Base-by-base conservation (phyloP, 2,888 invertebrate species). In the Clivina fossor region DNA sequence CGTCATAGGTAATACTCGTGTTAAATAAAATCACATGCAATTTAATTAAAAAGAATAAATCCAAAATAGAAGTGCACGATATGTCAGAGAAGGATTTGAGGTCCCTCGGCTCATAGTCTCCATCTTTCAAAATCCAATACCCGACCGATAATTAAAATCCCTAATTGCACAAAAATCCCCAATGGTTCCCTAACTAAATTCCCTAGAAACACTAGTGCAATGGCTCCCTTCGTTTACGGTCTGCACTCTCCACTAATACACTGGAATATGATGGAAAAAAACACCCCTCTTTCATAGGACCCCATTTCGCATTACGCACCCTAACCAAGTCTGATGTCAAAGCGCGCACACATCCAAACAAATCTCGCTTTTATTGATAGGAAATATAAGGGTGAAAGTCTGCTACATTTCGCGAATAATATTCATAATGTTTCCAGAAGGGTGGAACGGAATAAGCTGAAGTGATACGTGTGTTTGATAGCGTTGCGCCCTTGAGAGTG, bases 151-250 rank as follows among this genome's bases (percentile, higher is more conserved):
- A 50, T 50, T 50, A 50, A 50, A 50, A 50, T 20, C 19, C 41
- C 41, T 50, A 50, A 50, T 50, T 50, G 41, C 41, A 41, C 5
- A 47, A 50, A 50, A 50, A 32, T 41, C 50, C 40, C 50, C 37
- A 22, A 20, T 19, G 33, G n/a, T n/a, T n/a, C n/a, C n/a, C n/a
- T n/a, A n/a, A n/a, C n/a, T n/a, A n/a, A n/a, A n/a, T n/a, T n/a
- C n/a, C n/a, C n/a, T n/a, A n/a, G n/a, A n/a, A n/a, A n/a, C n/a
- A n/a, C n/a, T n/a, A n/a, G n/a, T n/a, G n/a, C n/a, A n/a, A n/a
- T n/a, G n/a, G n/a, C n/a, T n/a, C n/a, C n/a, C n/a, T n/a, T n/a
- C n/a, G n/a, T n/a, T n/a, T n/a, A n/a, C n/a, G n/a, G n/a, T n/a
- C n/a, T n/a, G n/a, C n/a, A n/a, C n/a, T n/a, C n/a, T n/a, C n/a